Percentiles rank a stretch among this genome's conserved stretches.
Evolutionary conservation across 1,140 invertebrate genomes (phyloP).

Genomic region (Macrostomum lignano): DNA sequence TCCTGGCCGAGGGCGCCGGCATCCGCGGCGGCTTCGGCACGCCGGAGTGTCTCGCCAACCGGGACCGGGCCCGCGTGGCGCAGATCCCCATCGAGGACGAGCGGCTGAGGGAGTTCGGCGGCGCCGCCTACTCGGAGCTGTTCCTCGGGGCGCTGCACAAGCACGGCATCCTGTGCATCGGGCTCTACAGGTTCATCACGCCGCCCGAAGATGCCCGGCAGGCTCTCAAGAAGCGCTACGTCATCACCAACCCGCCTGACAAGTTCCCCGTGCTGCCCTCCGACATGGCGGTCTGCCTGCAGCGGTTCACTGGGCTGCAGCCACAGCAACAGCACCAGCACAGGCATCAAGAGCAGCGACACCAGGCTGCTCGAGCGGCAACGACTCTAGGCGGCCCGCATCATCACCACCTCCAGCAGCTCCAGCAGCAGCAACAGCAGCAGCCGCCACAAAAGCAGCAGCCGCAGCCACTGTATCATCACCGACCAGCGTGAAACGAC

Average conservation of each 20-base stretch:
- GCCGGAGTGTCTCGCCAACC: conserved; percentile 4
- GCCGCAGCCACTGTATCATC: no score
- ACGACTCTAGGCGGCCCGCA: no score
- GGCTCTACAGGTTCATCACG: no score
- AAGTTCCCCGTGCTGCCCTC: conserved; percentile 76
- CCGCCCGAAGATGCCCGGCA: no score
- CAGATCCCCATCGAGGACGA: conserved; percentile 6
- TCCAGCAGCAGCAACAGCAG: no score
- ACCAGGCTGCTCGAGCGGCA: no score
- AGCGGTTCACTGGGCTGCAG: no score
- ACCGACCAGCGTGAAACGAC: no score
- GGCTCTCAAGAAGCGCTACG: conserved; percentile 84
- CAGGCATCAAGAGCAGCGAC: no score
- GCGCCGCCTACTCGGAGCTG: conserved; percentile 1
- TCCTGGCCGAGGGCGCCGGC: conserved; percentile 86
- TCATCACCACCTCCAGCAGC: no score
- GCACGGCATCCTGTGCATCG: conserved; percentile 1
- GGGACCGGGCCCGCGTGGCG: conserved; percentile 6
- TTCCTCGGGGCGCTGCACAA: not conserved
- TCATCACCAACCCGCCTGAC: conserved; percentile 94
- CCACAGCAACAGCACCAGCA: no score
- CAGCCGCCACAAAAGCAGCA: no score
- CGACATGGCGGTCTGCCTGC: conserved; percentile 45
- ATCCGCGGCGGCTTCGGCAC: not conserved
- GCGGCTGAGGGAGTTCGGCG: not conserved